Conservation (phyloP, 2,888 invertebrate species). For the Drosophila tanythrix region DNA sequence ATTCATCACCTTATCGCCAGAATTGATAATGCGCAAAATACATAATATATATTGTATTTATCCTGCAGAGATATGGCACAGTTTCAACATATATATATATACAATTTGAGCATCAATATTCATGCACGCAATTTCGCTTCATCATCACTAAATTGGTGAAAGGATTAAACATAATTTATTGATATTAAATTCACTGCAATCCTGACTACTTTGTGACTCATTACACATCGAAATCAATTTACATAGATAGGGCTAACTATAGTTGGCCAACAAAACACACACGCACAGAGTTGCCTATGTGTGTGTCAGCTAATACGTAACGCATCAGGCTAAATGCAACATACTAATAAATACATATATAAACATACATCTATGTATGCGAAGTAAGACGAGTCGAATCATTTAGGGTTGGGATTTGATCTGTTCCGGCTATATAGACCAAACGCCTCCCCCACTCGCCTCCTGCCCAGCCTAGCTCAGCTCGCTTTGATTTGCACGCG, state of each 20-base stretch:
- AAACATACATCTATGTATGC: neutral
- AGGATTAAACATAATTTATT: neutral
- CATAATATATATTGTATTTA: no score
- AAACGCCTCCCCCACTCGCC: neutral
- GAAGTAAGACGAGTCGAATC: slow-evolving; percentile 8
- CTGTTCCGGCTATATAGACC: slow-evolving; percentile 10
- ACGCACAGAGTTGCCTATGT: neutral
- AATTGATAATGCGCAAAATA: neutral
- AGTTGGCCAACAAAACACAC: slow-evolving; percentile 19
- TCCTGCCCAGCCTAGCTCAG: slow-evolving; percentile 36
- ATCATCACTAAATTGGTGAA: neutral
- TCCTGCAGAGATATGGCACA: no score
- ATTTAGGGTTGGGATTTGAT: slow-evolving; percentile 34
- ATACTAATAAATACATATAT: slow-evolving; percentile 28
- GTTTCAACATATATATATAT: neutral
- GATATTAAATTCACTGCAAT: neutral
- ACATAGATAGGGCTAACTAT: neutral
- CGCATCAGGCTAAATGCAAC: slow-evolving; percentile 34
- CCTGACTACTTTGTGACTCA: neutral
- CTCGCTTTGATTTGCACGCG: slow-evolving; percentile 70
- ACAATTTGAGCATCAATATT: neutral
- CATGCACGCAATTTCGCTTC: neutral
- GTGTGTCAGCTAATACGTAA: slow-evolving; percentile 22
- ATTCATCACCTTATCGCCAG: neutral
- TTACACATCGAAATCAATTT: neutral